Conservation (phyloP, 1,140 invertebrate genomes). For the Temnothorax curvispinosus region DNA sequence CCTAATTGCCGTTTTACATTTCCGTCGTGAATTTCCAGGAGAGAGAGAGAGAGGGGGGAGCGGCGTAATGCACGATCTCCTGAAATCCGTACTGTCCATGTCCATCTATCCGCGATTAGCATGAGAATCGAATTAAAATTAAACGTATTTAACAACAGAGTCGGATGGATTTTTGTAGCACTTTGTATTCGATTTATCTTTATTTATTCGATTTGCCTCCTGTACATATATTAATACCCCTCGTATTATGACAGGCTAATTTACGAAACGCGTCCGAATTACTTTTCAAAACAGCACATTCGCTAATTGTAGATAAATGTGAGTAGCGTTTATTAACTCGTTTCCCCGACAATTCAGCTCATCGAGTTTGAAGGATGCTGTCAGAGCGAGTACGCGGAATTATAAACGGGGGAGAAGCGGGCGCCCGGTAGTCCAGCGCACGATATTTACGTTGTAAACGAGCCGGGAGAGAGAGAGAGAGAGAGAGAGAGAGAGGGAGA, state of each 20-base stretch:
- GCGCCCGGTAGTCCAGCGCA: neutral
- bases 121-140: conserved; percentile 1
- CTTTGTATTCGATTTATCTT: neutral
- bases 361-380: neutral
- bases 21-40: neutral
- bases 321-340: neutral
- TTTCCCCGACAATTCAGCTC: neutral
- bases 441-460: conserved; percentile 29
- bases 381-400: neutral
- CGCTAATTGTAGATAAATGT: neutral
- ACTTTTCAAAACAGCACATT: neutral
- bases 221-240: neutral
- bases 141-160: neutral
- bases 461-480: neutral
- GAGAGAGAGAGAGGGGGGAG: neutral
- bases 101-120: neutral
- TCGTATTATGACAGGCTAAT: neutral
- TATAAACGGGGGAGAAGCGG: neutral
- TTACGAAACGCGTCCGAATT: neutral
- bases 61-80: neutral
- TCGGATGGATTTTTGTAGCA: neutral
- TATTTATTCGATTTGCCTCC: neutral
- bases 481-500: neutral
- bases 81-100: neutral
- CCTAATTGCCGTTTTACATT: conserved; percentile 63